Evolutionary conservation across 2,888 invertebrate species (phyloP).

Genomic region (Hymenopus coronatus): DNA sequence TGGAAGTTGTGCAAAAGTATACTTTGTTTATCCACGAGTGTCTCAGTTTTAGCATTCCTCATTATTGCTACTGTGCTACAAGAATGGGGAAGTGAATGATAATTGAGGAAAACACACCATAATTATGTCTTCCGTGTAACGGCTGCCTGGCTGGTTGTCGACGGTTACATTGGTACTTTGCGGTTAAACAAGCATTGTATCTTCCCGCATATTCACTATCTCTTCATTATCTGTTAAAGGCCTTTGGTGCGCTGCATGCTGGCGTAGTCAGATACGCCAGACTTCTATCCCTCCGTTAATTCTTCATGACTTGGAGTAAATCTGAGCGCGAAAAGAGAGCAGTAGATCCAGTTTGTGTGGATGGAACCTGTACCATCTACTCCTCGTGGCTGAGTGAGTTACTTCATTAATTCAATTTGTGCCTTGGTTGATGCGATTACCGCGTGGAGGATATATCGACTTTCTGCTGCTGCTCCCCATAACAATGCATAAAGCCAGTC

Average conservation of each 20-base stretch:
- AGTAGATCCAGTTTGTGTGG: neutral
- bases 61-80: too few species aligned
- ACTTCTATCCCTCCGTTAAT: neutral
- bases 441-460: slow-evolving; percentile 9
- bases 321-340: neutral
- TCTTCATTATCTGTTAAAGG: neutral
- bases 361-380: neutral
- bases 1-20: too few species aligned
- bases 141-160: too few species aligned
- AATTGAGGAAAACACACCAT: too few species aligned
- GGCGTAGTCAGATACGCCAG: neutral
- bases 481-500: slow-evolving; percentile 9
- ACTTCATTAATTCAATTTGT: slow-evolving; percentile 21
- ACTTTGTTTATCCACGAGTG: too few species aligned
- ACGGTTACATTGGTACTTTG: too few species aligned
- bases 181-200: neutral
- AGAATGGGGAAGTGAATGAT: too few species aligned
- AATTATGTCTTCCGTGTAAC: too few species aligned
- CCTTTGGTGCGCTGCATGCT: neutral
- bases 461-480: neutral
- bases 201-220: neutral
- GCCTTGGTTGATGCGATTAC: slow-evolving; percentile 15
- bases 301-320: neutral
- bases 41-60: too few species aligned
- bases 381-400: slow-evolving; percentile 2